Evolutionary conservation across 2,888 invertebrate genomes (phyloP), one percentile per base, ranked within the genome.

Genomic region (Cylloceria caligata): DNA sequence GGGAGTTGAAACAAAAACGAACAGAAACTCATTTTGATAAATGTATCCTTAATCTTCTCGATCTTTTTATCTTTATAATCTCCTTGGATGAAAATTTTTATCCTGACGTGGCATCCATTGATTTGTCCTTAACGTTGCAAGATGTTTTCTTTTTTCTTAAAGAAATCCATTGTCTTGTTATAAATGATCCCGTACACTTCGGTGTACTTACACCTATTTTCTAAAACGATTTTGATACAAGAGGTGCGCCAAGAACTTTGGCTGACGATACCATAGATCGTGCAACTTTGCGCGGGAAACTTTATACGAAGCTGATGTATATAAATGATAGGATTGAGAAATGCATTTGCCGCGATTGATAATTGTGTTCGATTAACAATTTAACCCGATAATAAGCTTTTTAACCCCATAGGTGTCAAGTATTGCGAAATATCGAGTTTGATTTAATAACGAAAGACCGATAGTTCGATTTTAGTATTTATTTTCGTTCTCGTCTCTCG

Each of bases 221-320:
- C 39, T n/a, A n/a, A n/a, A n/a, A n/a, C n/a, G n/a, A n/a, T n/a
- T n/a, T n/a, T n/a, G n/a, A n/a, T n/a, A 39, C 24, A 36, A 69
- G 55, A 27, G 36, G 1, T 16, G 39, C n/a, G 3, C 3, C 39
- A 24, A 5, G 84, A 86, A 86, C 86, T 86, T 75, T 80, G 21
- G 39, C 27, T 3, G 80, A 84, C 69, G 39, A 5, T 24, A 87
- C 64, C 68, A 49, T 83, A 71, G 21, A 11, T 11, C 5, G n/a
- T 81, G 34, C 6, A 19, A 60, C 2, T 85, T 87, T 86, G 79
- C 86, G 87, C 85, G 86, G 84, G 85, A 87, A 85, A 83, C 62
- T 19, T n/a, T 84, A 6, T 3, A 24, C 47, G 19, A 19, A 30
- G n/a, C 11, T n/a, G n/a, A 47, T 19, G 9, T 7, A 55, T 24